Evolutionary conservation across 2,113 vertebrate genomes (phyloP), one percentile per base, ranked within the genome.

Genomic region (Ictalurus furcatus): DNA sequence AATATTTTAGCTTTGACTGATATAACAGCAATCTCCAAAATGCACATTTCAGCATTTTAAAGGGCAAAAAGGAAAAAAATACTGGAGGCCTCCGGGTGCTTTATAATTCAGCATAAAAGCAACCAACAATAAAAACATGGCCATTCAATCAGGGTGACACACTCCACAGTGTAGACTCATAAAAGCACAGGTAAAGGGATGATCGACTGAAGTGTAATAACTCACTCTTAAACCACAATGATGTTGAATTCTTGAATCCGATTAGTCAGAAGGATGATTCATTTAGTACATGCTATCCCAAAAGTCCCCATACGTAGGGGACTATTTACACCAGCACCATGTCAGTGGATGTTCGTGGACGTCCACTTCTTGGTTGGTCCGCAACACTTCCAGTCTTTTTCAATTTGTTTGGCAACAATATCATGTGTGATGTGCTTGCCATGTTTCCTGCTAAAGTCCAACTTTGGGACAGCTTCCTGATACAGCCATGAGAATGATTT

Each of bases 81-180:
- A 58, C 12, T 40, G 8, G 52, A 85, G 28, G 48, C 19, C 28
- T 56, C 28, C 23, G 8, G 58, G 11, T 61, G 85, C 28, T 81
- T 63, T 69, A 81, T 65, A 87, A 56, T 34, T 79, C 44, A 34
- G 21, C 52, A 54, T 30, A 69, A 81, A 87, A 87, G 30, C 78
- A 56, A 54, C n/a, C 63, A 54, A 82, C n/a, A 58, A 37, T 25
- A 37, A 82, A 65, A 52, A 48, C 17, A 54, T 8, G 11, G 61
- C 44, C 61, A 69, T 30, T 81, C 48, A 61, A 65, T 23, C 6
- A 52, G 37, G 17, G 74, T 52, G 9, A 61, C 30, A 40, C n/a
- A 44, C 40, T 44, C 44, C 44, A 48, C 44, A 7, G 44, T 48
- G 0, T 48, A 48, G 44, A 48, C 44, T 44, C 40, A 48, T 76